Conservation (phyloP, 2,797 vertebrate species). For the Micrastur ruficollis region DNA sequence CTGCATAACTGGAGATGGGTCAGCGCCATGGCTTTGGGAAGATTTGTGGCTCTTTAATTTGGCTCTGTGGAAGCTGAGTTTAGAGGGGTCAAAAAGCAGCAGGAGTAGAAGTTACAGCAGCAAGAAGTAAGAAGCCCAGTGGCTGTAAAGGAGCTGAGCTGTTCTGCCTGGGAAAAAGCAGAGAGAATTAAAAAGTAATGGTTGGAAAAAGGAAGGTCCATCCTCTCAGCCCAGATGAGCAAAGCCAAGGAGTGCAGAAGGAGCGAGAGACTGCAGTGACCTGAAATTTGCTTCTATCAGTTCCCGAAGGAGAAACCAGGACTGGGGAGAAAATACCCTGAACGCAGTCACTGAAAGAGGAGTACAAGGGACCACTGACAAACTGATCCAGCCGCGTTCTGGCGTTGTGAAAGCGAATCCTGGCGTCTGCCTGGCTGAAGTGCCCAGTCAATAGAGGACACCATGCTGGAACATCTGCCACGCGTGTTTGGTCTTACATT, state of each 20-base stretch:
- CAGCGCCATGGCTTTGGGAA: neutral
- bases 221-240: neutral
- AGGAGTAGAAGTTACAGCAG: neutral
- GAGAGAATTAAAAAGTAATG: neutral
- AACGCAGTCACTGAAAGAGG: neutral
- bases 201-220: neutral
- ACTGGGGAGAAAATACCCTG: neutral
- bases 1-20: neutral
- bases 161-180: neutral
- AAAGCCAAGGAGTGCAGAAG: neutral
- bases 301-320: neutral
- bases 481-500: neutral
- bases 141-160: neutral
- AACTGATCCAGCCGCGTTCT: neutral
- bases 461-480: neutral
- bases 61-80: neutral
- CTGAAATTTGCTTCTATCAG: neutral
- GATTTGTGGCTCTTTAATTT: neutral
- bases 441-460: neutral
- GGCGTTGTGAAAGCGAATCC: accelerated
- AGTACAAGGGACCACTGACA: neutral
- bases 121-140: neutral
- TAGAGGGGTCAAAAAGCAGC: neutral
- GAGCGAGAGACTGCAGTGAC: neutral
- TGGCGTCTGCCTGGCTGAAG: neutral